phyloP scores from a whole-genome alignment of 2,113 vertebrate genomes.

The Hemicordylus capensis region DNA sequence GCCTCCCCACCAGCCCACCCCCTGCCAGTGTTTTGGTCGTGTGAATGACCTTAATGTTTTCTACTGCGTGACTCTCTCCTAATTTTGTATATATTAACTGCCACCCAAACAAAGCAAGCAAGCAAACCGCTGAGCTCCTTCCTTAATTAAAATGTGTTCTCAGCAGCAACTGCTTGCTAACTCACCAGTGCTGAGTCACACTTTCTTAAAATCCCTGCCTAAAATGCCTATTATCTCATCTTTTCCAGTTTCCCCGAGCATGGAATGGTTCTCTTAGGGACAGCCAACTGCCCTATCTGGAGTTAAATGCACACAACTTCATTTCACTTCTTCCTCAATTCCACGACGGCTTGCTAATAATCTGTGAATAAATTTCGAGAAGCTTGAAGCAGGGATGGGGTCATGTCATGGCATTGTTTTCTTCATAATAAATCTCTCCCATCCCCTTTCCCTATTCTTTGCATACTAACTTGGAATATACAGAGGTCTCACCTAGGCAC shows the following conservation, averaged over 20 bases:
- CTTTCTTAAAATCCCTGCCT: neutral
- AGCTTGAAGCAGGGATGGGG: neutral
- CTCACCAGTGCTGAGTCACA: neutral
- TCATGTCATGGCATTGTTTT: accelerated
- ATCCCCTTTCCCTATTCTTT: neutral
- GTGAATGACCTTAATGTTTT: too few species aligned
- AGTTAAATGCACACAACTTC: too few species aligned
- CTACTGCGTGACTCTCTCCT: too few species aligned
- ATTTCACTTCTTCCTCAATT: neutral
- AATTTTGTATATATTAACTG: neutral
- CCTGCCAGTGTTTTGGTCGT: too few species aligned
- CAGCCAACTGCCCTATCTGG: neutral
- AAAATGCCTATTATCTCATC: neutral
- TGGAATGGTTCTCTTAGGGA: neutral
- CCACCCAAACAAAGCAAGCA: neutral
- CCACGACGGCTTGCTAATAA: too few species aligned
- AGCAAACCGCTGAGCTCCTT: neutral
- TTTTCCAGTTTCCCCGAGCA: too few species aligned
- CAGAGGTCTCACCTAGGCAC: neutral
- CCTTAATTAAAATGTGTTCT: neutral
- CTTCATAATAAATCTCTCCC: neutral
- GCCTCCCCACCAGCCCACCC: too few species aligned
- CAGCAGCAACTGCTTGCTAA: neutral
- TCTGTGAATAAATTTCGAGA: neutral
- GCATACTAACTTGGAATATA: neutral